These are phyloP conservation scores for Cryptops parisi DNA, from an alignment of 2,888 invertebrate genomes.

Conservation along the genomic window DNA sequence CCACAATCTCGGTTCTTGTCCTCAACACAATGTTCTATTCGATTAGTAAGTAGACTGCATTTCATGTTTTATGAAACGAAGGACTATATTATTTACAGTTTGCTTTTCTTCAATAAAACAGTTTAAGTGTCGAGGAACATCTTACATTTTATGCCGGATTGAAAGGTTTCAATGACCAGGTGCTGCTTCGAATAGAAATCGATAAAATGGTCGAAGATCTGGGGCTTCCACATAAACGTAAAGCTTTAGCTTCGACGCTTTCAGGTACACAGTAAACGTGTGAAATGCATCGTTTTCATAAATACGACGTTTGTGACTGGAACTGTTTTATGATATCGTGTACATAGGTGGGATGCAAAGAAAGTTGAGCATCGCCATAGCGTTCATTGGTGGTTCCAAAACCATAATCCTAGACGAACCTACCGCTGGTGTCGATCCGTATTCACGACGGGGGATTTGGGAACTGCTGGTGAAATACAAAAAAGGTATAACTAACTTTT, in stretches of 20 bases:
- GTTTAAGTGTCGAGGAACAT: conserved; percentile 17
- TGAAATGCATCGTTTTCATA: neutral
- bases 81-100: neutral
- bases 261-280: conserved; percentile 35
- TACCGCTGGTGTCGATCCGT: conserved; percentile 74
- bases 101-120: conserved; percentile 1
- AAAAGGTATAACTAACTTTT: conserved; percentile 24
- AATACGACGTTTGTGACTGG: neutral
- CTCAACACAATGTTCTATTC: conserved; percentile 41
- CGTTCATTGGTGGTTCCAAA: conserved; percentile 60
- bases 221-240: conserved; percentile 40
- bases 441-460: conserved; percentile 63
- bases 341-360: conserved; percentile 71
- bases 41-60: conserved; percentile 29
- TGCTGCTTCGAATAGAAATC: conserved; percentile 31
- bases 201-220: conserved; percentile 49
- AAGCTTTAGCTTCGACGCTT: conserved; percentile 46
- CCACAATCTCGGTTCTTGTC: conserved; percentile 38
- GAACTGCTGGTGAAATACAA: conserved; percentile 53
- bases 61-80: neutral
- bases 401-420: conserved; percentile 70
- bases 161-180: conserved; percentile 26
- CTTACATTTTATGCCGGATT: conserved; percentile 25
- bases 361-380: conserved; percentile 75
- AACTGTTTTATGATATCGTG: too few species aligned